phyloP scores from a whole-genome alignment of 2,888 invertebrate genomes.

The Laspeyria flexula region DNA sequence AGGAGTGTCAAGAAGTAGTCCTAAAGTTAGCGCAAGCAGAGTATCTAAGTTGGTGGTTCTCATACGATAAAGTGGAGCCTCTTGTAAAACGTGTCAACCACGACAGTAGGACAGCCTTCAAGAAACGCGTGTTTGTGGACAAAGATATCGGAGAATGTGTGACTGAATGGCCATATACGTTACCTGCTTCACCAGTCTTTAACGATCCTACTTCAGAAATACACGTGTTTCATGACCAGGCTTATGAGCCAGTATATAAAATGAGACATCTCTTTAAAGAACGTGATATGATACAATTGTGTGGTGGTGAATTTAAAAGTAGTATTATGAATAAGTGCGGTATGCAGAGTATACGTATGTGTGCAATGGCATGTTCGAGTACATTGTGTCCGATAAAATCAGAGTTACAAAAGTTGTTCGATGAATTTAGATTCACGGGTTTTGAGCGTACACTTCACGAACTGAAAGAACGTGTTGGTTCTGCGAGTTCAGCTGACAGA shows the following conservation, averaged over 20 bases:
- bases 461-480: slow-evolving; percentile 52
- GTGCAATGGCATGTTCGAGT: no score
- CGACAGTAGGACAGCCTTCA: slow-evolving; percentile 50
- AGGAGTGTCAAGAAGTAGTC: slow-evolving; percentile 58
- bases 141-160: slow-evolving; percentile 50
- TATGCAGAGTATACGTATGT: no score
- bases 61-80: slow-evolving; percentile 59
- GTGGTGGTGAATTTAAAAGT: no score
- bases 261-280: background rate
- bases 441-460: slow-evolving; percentile 63
- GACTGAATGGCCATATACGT: slow-evolving; percentile 52
- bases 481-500: slow-evolving; percentile 55
- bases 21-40: slow-evolving; percentile 54
- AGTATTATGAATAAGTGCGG: no score
- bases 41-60: slow-evolving; percentile 54
- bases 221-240: background rate
- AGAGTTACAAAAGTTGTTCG: slow-evolving; percentile 60
- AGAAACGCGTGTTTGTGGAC: slow-evolving; percentile 58
- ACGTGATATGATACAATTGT: no score
- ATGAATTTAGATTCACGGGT: slow-evolving; percentile 60
- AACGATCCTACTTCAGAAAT: background rate
- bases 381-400: slow-evolving; percentile 23
- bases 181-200: slow-evolving; percentile 28
- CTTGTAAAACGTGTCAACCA: slow-evolving; percentile 52
- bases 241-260: background rate